Evolutionary conservation across 2,113 vertebrate genomes (phyloP), one percentile per base, ranked within the genome.

Genomic region (Salminus brasiliensis): DNA sequence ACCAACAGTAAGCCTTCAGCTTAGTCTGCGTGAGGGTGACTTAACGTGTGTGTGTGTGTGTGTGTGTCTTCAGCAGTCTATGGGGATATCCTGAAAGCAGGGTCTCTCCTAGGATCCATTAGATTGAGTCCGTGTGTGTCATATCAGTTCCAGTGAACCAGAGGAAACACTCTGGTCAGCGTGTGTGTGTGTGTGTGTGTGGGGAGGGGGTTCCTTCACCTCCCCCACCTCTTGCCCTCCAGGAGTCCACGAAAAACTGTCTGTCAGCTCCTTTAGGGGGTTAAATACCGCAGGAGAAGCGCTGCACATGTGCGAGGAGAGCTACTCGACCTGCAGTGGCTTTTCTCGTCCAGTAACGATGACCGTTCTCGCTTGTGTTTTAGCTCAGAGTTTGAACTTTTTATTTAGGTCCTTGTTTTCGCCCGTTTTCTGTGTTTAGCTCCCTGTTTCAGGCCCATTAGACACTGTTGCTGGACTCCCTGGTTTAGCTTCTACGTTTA

Each of bases 101-200:
- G 59, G 79, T 70, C 82, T 79, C 71, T 74, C 74, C 57, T 80
- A 16, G 53, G 73, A 84, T 83, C 87, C 90, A 91, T 91, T 62
- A 68, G 80, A 49, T 83, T 23, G 41, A 74, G 80, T 84, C 71
- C 43, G 18, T 83, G 74, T 66, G 72, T 84, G 66, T 71, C 9
- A 79, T 83, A 71, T 67, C 27, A 72, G 55, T 12, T 70, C 57
- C 72, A 53, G 57, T 65, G 63, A 60, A 53, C 65, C 25, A 63
- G 36, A 16, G 32, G 62, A 63, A 30, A 66, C n/a, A 12, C 67
- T 68, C 49, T 23, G 41, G 39, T 55, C 67, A 60, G 49, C 18
- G 60, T 63, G 36, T 72, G 21, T 59, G 41, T 32, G 47, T 30
- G 72, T 70, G 4, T 53, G n/a, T n/a, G n/a, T n/a, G n/a, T n/a